phyloP scores from a whole-genome alignment of 23 tunicate genomes.

The Trididemnum clinides region DNA sequence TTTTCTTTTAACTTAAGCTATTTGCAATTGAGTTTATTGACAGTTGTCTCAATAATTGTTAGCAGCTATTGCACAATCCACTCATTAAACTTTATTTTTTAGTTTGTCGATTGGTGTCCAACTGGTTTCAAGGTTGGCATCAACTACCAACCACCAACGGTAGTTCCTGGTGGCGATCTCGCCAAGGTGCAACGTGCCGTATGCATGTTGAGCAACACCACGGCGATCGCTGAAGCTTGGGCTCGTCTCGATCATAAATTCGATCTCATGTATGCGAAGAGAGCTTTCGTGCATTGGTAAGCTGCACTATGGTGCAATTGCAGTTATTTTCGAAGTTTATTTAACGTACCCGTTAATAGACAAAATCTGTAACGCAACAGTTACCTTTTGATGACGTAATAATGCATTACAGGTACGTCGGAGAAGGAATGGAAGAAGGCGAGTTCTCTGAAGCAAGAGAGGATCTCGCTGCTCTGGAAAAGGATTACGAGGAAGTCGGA shows the following conservation, averaged over 20 bases:
- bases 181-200: constrained; percentile 93
- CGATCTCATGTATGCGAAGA: constrained; percentile 91
- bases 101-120: constrained; percentile 97
- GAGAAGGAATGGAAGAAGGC: constrained; percentile 94
- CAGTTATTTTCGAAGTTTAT: neutral
- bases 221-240: constrained; percentile 97
- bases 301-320: neutral
- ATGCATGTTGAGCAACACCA: constrained; percentile 92
- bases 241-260: constrained; percentile 91
- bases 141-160: constrained; percentile 88
- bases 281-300: constrained; percentile 95
- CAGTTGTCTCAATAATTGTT: too few relatives aligned
- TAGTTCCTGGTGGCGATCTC: constrained; percentile 95
- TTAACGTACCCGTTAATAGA: neutral
- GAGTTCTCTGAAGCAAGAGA: constrained; percentile 91
- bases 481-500: constrained; percentile 95
- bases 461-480: constrained; percentile 86
- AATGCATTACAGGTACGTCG: constrained; percentile 64
- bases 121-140: constrained; percentile 94
- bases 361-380: neutral
- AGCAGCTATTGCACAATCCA: too few relatives aligned
- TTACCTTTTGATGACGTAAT: too few relatives aligned
- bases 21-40: too few relatives aligned
- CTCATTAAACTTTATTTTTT: neutral
- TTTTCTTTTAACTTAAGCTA: too few relatives aligned